Conservation (phyloP, 2,113 vertebrate genomes). For the Sitta europaea region DNA sequence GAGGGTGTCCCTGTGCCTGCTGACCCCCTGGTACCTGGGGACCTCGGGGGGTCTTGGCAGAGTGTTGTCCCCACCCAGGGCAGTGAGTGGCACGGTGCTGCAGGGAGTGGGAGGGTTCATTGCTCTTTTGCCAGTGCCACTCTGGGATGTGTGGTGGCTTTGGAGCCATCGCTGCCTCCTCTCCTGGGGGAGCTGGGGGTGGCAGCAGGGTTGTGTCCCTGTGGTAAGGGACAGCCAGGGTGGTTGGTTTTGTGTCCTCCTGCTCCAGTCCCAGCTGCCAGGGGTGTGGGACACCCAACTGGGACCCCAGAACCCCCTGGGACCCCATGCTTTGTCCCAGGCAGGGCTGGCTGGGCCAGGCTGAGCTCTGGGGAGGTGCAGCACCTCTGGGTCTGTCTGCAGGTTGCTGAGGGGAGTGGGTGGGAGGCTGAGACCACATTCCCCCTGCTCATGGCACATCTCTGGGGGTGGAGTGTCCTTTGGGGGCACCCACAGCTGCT, state of each 20-base stretch:
- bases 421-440: neutral
- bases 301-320: neutral
- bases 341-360: neutral
- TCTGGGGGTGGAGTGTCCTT: neutral
- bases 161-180: neutral
- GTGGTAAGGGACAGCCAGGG: neutral
- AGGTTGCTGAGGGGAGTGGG: neutral
- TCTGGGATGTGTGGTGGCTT: accelerated
- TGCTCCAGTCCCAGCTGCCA: neutral
- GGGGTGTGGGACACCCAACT: neutral
- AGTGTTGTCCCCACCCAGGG: accelerated
- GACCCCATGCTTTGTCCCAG: neutral
- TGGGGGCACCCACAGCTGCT: neutral
- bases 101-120: neutral
- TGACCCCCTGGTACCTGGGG: neutral
- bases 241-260: neutral
- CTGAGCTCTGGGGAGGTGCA: neutral
- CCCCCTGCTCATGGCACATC: accelerated
- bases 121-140: neutral
- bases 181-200: neutral
- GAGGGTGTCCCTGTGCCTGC: neutral
- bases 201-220: neutral
- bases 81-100: neutral
- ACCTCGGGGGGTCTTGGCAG: neutral
- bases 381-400: neutral